Conservation (phyloP, 2,888 invertebrate species). For the Ennomos erosarius region DNA sequence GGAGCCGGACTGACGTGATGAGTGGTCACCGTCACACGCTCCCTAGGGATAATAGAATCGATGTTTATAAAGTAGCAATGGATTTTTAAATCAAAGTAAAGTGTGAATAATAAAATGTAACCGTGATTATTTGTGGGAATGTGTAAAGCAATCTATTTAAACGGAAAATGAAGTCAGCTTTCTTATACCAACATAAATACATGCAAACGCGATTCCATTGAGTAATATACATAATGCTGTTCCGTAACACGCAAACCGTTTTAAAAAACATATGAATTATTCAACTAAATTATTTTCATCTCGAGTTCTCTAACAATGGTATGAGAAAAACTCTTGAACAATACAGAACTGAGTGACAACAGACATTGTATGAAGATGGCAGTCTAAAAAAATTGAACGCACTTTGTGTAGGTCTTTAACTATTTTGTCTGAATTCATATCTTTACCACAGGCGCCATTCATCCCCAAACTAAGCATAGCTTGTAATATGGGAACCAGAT, state of each 20-base stretch:
- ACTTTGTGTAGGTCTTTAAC: no score
- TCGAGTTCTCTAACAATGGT: slow-evolving; percentile 48
- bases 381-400: slow-evolving; percentile 7
- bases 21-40: slow-evolving; percentile 75
- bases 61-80: no score
- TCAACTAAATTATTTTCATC: slow-evolving; percentile 25
- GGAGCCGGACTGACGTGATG: slow-evolving; percentile 60
- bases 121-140: no score
- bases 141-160: no score
- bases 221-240: slow-evolving; percentile 13
- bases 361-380: slow-evolving; percentile 34
- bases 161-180: slow-evolving; percentile 10
- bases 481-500: no score
- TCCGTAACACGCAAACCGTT: slow-evolving; percentile 22
- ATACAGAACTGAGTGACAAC: slow-evolving; percentile 47
- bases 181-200: slow-evolving; percentile 7
- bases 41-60: slow-evolving; percentile 55
- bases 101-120: no score
- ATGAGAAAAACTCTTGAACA: slow-evolving; percentile 48
- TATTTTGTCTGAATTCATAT: no score
- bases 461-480: no score
- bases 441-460: no score
- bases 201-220: slow-evolving; percentile 5
- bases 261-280: slow-evolving; percentile 21
- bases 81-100: no score